Evolutionary conservation across 2,888 invertebrate genomes (phyloP).

Genomic region (Blera fallax): DNA sequence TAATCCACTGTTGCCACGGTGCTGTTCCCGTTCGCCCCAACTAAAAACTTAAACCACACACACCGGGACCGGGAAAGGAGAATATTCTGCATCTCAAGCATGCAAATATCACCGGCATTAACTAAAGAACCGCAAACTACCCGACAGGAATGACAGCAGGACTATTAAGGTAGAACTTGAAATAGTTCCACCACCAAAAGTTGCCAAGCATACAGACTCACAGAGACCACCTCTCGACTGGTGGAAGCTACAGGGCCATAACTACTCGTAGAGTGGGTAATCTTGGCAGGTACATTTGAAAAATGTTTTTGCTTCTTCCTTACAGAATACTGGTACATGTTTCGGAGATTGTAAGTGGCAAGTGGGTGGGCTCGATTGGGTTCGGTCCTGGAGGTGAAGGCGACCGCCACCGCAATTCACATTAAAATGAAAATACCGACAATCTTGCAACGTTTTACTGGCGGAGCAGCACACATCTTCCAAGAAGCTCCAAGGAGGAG

Average conservation of each 20-base stretch:
- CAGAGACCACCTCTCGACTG: not conserved
- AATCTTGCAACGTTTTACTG: constrained; percentile 58
- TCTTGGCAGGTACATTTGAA: constrained; percentile 69
- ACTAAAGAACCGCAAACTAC: constrained; percentile 70
- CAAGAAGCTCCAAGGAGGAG: constrained; percentile 38
- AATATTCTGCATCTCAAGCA: constrained; percentile 60
- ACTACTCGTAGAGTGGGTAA: constrained; percentile 63
- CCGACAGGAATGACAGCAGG: constrained; percentile 72
- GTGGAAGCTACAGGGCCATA: constrained; percentile 3
- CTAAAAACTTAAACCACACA: constrained; percentile 61
- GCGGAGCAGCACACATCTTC: constrained; percentile 24
- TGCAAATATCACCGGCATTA: constrained; percentile 70
- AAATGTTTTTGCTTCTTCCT: constrained; percentile 57
- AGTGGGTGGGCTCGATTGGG: constrained; percentile 30
- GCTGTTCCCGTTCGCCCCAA: constrained; percentile 1
- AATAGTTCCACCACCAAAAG: constrained; percentile 65
- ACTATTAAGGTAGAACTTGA: constrained; percentile 71
- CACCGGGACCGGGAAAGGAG: constrained; percentile 2
- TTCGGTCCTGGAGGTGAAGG: constrained; percentile 23
- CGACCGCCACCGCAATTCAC: constrained; percentile 70
- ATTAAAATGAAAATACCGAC: constrained; percentile 71
- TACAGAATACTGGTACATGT: constrained; percentile 59
- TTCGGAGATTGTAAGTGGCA: constrained; percentile 67
- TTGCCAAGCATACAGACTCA: constrained; percentile 32
- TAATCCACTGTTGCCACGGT: constrained; percentile 64